phyloP scores from a whole-genome alignment of 2,113 vertebrate genomes.

The Litocranius walleri region DNA sequence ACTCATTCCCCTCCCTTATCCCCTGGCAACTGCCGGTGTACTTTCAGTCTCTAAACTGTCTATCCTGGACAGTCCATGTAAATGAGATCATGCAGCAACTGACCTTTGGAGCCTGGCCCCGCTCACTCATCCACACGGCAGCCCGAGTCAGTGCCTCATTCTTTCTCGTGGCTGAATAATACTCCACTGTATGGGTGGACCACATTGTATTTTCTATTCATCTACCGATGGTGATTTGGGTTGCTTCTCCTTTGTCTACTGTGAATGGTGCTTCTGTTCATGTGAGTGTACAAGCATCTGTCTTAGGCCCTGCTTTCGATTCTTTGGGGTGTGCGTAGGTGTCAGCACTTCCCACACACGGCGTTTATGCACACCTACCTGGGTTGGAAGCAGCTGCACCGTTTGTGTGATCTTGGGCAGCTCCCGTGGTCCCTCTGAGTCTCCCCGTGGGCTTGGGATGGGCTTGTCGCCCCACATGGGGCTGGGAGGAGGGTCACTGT shows the following conservation, averaged over 20 bases:
- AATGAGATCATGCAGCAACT: rapidly evolving
- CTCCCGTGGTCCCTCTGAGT: neutral
- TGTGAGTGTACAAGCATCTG: rapidly evolving
- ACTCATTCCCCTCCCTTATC: too few relatives aligned
- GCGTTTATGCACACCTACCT: neutral
- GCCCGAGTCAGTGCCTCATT: rapidly evolving
- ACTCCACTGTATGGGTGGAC: rapidly evolving
- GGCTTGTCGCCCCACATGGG: rapidly evolving
- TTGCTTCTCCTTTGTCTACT: rapidly evolving
- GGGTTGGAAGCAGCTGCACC: rapidly evolving
- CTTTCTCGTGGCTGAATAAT: neutral
- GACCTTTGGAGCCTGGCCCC: neutral
- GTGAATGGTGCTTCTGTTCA: rapidly evolving
- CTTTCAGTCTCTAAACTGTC: neutral
- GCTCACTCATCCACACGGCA: rapidly evolving
- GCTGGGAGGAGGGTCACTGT: neutral
- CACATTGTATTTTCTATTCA: rapidly evolving
- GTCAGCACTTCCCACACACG: rapidly evolving
- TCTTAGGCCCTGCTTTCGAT: rapidly evolving
- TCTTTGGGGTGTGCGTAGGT: rapidly evolving
- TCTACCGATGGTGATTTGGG: rapidly evolving
- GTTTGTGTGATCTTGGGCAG: rapidly evolving
- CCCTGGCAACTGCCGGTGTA: neutral
- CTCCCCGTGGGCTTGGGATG: neutral
- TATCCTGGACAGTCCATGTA: rapidly evolving